Evolutionary conservation across 2,888 invertebrate species (phyloP).

Genomic region (Drosophila algonquin): DNA sequence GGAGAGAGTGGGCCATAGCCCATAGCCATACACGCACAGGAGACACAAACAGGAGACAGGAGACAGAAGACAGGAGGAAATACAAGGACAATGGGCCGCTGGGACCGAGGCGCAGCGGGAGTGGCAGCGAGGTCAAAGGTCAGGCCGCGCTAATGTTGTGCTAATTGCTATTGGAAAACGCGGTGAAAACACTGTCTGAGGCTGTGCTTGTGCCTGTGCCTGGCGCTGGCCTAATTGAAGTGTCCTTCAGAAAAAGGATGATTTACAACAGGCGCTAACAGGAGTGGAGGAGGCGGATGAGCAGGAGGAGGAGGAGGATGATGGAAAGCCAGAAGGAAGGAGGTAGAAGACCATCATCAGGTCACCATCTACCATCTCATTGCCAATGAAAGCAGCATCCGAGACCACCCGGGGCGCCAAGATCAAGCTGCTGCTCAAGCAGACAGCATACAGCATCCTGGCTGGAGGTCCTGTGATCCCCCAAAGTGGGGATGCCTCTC

Average conservation of each 20-base stretch:
- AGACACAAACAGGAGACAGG: constrained; percentile 18
- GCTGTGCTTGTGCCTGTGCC: constrained; percentile 22
- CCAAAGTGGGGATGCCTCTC: constrained; percentile 50
- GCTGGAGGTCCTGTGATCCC: constrained; percentile 55
- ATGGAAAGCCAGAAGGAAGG: constrained; percentile 39
- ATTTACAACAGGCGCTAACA: constrained; percentile 47
- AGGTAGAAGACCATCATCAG: constrained; percentile 1
- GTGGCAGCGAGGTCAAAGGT: constrained; percentile 80
- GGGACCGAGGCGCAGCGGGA: constrained; percentile 60
- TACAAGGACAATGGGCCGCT: constrained; percentile 68
- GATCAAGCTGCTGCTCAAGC: constrained; percentile 17
- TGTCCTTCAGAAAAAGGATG: constrained; percentile 53
- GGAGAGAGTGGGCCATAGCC: not conserved
- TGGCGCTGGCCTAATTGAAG: constrained; percentile 73
- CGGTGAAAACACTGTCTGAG: constrained; percentile 48
- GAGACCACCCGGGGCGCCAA: constrained; percentile 41
- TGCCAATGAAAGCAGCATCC: constrained; percentile 23
- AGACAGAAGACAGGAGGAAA: constrained; percentile 3
- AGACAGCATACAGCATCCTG: constrained; percentile 39
- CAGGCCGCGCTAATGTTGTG: constrained; percentile 73
- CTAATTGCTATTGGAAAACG: constrained; percentile 67
- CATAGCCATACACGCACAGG: constrained; percentile 14
- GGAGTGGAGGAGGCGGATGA: constrained; percentile 7
- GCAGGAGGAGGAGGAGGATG: constrained; percentile 36
- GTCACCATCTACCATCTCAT: too few relatives aligned